A percentile compares a stretch with the other conserved stretches of the same genome.
phyloP scores from a whole-genome alignment of 2,113 vertebrate species.

The Potamarius usumacintae region DNA sequence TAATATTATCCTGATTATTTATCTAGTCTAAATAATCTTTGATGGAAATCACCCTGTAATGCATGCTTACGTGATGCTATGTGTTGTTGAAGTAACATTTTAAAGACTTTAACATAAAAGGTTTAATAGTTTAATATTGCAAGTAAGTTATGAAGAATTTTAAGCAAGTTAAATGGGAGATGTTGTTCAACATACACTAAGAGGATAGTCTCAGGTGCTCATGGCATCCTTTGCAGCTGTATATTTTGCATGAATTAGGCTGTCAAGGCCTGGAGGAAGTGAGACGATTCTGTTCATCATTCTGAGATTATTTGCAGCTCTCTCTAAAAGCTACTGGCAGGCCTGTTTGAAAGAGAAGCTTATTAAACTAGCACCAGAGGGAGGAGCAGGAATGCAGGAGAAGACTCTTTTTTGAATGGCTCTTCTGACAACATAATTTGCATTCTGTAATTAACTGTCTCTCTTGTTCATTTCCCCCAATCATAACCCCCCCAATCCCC shows the following conservation, averaged over 20 bases:
- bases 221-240: slow-evolving; percentile 45
- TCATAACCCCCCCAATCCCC: slow-evolving; percentile 13
- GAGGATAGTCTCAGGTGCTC: slow-evolving; percentile 40
- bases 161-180: slow-evolving; percentile 22
- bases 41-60: background rate
- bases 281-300: slow-evolving; percentile 51
- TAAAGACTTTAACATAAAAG: slow-evolving; percentile 28
- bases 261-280: slow-evolving; percentile 56
- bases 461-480: slow-evolving; percentile 39
- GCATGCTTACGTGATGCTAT: background rate
- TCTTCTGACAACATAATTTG: slow-evolving; percentile 73
- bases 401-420: slow-evolving; percentile 61
- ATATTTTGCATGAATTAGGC: slow-evolving; percentile 64
- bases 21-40: background rate
- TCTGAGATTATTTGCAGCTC: slow-evolving; percentile 61
- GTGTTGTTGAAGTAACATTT: slow-evolving; percentile 41
- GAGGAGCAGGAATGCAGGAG: slow-evolving; percentile 55
- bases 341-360: slow-evolving; percentile 52
- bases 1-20: background rate
- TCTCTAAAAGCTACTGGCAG: slow-evolving; percentile 59
- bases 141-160: background rate
- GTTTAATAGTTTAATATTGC: background rate
- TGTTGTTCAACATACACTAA: slow-evolving; percentile 48
- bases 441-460: slow-evolving; percentile 77
- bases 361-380: slow-evolving; percentile 63